A percentile compares a stretch with the other conserved stretches of the same genome.
phyloP scores from a whole-genome alignment of 1,140 invertebrate species.

The Planococcus citri region DNA sequence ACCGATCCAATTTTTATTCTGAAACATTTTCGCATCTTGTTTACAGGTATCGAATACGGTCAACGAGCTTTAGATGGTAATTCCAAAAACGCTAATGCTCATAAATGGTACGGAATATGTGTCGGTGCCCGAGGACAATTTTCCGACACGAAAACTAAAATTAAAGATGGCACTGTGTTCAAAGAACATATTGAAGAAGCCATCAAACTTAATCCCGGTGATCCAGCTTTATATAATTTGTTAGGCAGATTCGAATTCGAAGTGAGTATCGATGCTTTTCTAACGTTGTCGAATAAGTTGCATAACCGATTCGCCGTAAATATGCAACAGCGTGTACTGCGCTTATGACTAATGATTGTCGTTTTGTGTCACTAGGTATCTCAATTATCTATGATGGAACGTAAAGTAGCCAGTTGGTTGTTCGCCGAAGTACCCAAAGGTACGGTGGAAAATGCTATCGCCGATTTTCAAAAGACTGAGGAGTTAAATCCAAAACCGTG shows the following conservation, averaged over 20 bases:
- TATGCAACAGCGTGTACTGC: not conserved
- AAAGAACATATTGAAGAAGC: conserved; percentile 60
- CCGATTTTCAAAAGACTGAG: conserved; percentile 50
- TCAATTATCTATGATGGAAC: conserved; percentile 52
- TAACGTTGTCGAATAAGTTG: not conserved
- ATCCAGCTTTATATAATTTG: conserved; percentile 53
- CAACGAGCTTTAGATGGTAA: conserved; percentile 43
- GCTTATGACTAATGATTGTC: not conserved
- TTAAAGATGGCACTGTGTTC: conserved; percentile 51
- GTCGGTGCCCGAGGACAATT: conserved; percentile 49
- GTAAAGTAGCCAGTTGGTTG: conserved; percentile 54
- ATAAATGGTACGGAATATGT: conserved; percentile 70
- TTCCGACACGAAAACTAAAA: conserved; percentile 49
- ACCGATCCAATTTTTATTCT: conserved; percentile 26
- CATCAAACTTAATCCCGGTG: conserved; percentile 48
- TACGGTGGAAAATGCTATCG: conserved; percentile 52
- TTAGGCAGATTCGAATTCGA: conserved; percentile 56
- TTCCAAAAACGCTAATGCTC: conserved; percentile 43
- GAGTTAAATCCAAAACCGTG: conserved; percentile 43
- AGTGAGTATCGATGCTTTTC: conserved; percentile 39
- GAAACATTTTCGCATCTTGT: conserved; percentile 24
- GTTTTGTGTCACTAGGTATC: conserved; percentile 38
- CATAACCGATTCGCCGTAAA: not conserved
- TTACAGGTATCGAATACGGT: conserved; percentile 45
- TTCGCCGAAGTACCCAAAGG: conserved; percentile 51